Evolutionary conservation across 2,113 vertebrate genomes (phyloP), one percentile per base, ranked within the genome.

Genomic region (Argyrosomus japonicus): DNA sequence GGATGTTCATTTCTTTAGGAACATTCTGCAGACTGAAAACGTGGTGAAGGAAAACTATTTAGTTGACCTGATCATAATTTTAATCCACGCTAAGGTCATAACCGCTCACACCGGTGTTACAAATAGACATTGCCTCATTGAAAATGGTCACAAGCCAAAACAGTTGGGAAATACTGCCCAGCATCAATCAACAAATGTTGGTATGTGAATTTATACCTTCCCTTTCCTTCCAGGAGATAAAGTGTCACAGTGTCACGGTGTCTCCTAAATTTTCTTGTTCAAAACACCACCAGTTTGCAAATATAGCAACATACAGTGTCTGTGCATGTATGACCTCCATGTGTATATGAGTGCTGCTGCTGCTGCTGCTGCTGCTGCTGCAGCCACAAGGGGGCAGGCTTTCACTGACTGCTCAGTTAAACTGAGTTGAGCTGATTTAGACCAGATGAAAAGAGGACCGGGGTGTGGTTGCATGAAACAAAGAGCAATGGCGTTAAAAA

Each of bases 211-310:
- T 36, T 36, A 36, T 36, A 8, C 36, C 36, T 36, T 36, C 36
- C 36, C 36, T 36, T 36, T 36, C 36, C 36, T 36, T 36, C 36
- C 36, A 36, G 36, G 5, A 36, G 36, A 36, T 36, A 36, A 36
- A 36, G 36, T 36, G 36, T 36, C 32, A 36, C 32, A 36, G 32
- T 7, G 32, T 93, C 53, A 95, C 93, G 71, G 95, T 95, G 65
- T 97, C 97, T 97, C 97, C 98, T 68, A 97, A 88, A 64, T 93
- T 96, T 95, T 96, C 89, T 95, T 97, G 84, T 94, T 96, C 85
- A 95, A 82, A 0, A 97, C 95, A 29, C 97, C 97, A 83, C 97
- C 97, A 17, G 95, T 91, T 72, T 98, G 91, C 36, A 70, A 87
- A 50, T n/a, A 61, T 1, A 40, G 1, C 15, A 75, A 23, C 18